Conservation (phyloP, 2,113 vertebrate genomes). For the Apus apus region DNA sequence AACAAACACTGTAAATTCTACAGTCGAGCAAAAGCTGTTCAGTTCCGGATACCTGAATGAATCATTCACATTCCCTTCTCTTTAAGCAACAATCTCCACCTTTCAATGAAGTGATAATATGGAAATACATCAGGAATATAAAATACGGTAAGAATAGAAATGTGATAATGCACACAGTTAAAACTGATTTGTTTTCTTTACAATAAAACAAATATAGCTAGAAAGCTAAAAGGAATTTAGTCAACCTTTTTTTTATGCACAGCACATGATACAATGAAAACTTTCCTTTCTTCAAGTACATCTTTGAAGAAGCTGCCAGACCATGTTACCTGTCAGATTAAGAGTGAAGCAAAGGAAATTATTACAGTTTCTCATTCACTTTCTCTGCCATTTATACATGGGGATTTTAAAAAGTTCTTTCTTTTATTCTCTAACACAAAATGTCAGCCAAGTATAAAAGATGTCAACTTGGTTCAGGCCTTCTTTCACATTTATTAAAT, state of each 20-base stretch:
- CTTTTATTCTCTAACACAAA: background rate
- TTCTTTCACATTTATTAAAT: background rate
- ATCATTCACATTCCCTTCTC: background rate
- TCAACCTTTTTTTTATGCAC: background rate
- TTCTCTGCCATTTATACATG: background rate
- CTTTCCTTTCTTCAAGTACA: background rate
- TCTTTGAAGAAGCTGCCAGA: background rate
- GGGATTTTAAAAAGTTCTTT: background rate
- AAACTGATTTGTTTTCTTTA: background rate
- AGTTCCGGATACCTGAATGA: background rate
- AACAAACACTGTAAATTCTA: background rate
- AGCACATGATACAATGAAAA: accelerated
- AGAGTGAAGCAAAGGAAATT: background rate
- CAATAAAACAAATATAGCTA: background rate
- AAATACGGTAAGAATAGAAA: background rate
- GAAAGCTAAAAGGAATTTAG: background rate
- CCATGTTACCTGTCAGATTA: background rate
- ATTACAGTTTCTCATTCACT: background rate
- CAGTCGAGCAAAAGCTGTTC: background rate
- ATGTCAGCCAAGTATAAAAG: background rate
- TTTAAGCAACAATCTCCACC: background rate
- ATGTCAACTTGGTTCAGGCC: background rate
- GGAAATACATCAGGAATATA: background rate
- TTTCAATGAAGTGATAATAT: background rate
- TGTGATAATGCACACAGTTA: background rate